Conservation (phyloP, 2,113 vertebrate species). For the Brachionichthys hirsutus region DNA sequence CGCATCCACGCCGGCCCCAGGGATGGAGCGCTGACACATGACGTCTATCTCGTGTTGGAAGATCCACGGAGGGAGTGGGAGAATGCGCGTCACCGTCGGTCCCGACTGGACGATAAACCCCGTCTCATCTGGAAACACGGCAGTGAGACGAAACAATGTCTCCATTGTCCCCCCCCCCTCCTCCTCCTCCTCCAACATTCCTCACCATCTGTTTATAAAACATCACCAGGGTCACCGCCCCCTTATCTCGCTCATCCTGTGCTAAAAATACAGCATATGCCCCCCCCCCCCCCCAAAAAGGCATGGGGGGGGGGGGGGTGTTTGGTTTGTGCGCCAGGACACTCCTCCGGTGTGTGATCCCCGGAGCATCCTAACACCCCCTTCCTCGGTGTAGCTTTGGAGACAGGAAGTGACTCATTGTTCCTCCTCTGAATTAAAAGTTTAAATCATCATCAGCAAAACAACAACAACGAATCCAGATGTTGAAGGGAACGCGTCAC, state of each 20-base stretch:
- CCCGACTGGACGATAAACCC: too few species aligned
- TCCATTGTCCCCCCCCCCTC: constrained; percentile 50
- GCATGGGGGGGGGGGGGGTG: too few species aligned
- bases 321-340: too few species aligned
- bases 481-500: too few species aligned
- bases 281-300: background rate
- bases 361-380: too few species aligned
- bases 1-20: constrained; percentile 11
- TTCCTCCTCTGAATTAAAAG: too few species aligned
- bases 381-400: too few species aligned
- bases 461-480: too few species aligned
- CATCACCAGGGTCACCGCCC: constrained; percentile 31
- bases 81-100: constrained; percentile 38
- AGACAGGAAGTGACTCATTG: too few species aligned
- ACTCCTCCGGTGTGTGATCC: too few species aligned
- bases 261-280: constrained; percentile 57
- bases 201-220: constrained; percentile 28
- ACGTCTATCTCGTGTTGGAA: background rate
- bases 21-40: background rate
- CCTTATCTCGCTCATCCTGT: constrained; percentile 37
- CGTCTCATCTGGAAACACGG: constrained; percentile 28
- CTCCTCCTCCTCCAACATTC: constrained; percentile 30
- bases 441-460: too few species aligned
- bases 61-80: constrained; percentile 14
- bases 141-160: constrained; percentile 45